Evolutionary conservation across 92 coral and sea anemone species (phyloP), one percentile per base, ranked within the genome.

Genomic region (Galaxea fascicularis): DNA sequence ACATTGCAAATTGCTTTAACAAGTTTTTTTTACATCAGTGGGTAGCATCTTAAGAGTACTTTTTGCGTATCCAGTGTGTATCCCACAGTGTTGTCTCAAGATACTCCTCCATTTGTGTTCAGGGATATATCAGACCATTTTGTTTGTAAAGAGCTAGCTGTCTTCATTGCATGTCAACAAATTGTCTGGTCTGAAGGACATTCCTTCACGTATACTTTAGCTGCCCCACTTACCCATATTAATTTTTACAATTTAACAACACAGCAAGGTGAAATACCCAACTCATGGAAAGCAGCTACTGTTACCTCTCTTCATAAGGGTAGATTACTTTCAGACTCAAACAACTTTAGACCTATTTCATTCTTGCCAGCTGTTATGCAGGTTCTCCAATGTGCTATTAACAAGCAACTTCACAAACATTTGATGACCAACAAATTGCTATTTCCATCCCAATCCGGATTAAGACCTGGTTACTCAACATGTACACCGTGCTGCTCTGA

Each of bases 81-180:
- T n/a, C n/a, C n/a, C n/a, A n/a, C n/a, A n/a, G n/a, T n/a, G n/a
- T n/a, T n/a, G n/a, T n/a, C n/a, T n/a, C n/a, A n/a, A n/a, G n/a
- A n/a, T n/a, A n/a, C n/a, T n/a, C n/a, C n/a, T n/a, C n/a, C n/a
- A n/a, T n/a, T n/a, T n/a, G n/a, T n/a, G n/a, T n/a, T n/a, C n/a
- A n/a, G n/a, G n/a, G 84, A 80, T 16, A 80, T 87, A 16, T 8
- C 87, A 29, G 75, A 71, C 45, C 52, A 63, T 73, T 76, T 79
- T 70, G 90, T 86, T 66, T 73, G 85, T 47, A 87, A 87, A 20
- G 79, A 84, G 52, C 58, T 87, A n/a, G n/a, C n/a, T n/a, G 22
- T 56, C 81, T 25, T 62, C 79, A 10, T 56, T 87, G 52, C 53
- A 77, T 35, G 86, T 87, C 53, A 87, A 47, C 45, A 80, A 87